Percentiles rank a stretch among this genome's conserved stretches.
phyloP scores from a whole-genome alignment of 2,797 vertebrate genomes.

The Chelon auratus region DNA sequence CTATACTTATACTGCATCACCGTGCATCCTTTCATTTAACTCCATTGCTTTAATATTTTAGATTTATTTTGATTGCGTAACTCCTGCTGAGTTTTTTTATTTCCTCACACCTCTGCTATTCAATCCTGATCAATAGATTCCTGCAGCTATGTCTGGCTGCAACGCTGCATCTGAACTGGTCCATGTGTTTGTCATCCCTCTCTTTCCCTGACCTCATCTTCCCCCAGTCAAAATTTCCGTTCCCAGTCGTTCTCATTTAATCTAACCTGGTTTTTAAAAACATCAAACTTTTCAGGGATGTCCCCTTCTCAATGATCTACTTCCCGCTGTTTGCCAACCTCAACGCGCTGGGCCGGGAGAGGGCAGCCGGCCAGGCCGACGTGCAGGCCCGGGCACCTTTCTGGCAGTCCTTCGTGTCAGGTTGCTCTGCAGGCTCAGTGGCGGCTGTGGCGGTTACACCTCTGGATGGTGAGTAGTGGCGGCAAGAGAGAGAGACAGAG shows the following conservation, averaged over 20 bases:
- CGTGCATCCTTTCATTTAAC: background rate
- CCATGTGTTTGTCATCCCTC: slow-evolving; percentile 6
- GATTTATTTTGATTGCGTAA: slow-evolving; percentile 44
- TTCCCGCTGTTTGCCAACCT: slow-evolving; percentile 90
- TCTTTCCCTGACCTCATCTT: background rate
- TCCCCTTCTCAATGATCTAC: slow-evolving; percentile 90
- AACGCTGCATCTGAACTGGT: slow-evolving; percentile 28
- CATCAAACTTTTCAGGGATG: slow-evolving; percentile 76
- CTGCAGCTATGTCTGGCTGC: slow-evolving; percentile 68
- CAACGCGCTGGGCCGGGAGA: slow-evolving; percentile 81
- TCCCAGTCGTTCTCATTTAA: background rate
- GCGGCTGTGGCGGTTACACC: slow-evolving; percentile 90
- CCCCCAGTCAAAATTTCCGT: background rate
- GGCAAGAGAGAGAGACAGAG: background rate
- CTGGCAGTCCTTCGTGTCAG: slow-evolving; percentile 85
- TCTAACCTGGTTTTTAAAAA: background rate
- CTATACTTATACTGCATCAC: background rate
- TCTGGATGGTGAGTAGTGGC: slow-evolving; percentile 79
- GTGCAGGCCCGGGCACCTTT: slow-evolving; percentile 79
- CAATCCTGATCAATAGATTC: slow-evolving; percentile 61
- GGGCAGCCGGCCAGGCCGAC: slow-evolving; percentile 49
- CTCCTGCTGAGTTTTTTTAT: background rate
- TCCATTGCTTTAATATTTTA: slow-evolving; percentile 25
- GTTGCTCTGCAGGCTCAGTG: slow-evolving; percentile 84
- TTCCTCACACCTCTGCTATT: slow-evolving; percentile 42